phyloP scores from a whole-genome alignment of 1,140 invertebrate genomes.

The Mylabris phalerata region DNA sequence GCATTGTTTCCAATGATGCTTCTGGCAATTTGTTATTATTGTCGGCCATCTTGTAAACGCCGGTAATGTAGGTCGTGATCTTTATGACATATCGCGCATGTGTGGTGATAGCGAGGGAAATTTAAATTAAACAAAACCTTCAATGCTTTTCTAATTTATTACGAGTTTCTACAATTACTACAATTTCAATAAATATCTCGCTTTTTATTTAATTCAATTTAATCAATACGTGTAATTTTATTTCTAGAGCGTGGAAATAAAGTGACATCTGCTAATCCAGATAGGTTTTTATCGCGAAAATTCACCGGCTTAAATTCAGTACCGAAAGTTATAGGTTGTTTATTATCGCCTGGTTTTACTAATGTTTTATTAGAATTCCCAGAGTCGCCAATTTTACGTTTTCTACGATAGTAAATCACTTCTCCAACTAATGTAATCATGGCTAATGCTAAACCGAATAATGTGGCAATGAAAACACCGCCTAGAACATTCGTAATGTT shows the following conservation, averaged over 20 bases:
- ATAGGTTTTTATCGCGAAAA: constrained; percentile 30
- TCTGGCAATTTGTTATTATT: constrained; percentile 3
- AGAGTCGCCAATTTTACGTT: constrained; percentile 44
- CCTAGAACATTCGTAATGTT: constrained; percentile 46
- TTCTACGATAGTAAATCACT: constrained; percentile 70
- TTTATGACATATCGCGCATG: too few species aligned
- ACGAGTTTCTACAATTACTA: too few species aligned
- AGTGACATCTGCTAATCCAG: constrained; percentile 46
- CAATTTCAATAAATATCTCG: too few species aligned
- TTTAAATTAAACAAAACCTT: too few species aligned
- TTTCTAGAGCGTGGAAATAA: constrained; percentile 44
- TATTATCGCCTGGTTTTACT: constrained; percentile 15
- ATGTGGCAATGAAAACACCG: constrained; percentile 82
- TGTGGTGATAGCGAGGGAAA: too few species aligned
- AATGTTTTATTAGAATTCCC: constrained; percentile 38
- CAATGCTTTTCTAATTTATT: too few species aligned
- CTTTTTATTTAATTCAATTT: too few species aligned
- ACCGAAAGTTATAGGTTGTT: constrained; percentile 38
- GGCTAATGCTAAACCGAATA: constrained; percentile 73
- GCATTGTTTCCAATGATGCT: constrained; percentile 27
- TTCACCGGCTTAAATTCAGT: constrained; percentile 44
- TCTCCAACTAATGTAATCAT: constrained; percentile 75
- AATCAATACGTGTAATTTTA: constrained; percentile 17
- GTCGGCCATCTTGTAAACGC: constrained; percentile 17
- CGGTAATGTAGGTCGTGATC: too few species aligned